Conservation (phyloP, 2,797 vertebrate species). For the Rhinoraja longicauda region DNA sequence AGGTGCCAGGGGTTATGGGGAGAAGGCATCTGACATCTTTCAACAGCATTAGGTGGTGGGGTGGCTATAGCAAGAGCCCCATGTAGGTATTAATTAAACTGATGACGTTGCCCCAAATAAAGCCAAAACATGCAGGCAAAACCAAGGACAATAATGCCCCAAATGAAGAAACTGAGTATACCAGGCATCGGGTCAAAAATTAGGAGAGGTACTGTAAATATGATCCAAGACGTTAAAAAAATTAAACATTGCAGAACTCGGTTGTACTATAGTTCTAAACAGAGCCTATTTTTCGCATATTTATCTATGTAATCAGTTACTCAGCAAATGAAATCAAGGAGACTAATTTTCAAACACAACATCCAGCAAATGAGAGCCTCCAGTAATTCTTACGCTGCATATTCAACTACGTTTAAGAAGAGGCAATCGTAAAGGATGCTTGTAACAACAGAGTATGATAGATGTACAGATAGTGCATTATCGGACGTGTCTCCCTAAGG, state of each 20-base stretch:
- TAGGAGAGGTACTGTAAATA: neutral
- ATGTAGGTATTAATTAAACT: no score
- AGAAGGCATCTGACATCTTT: no score
- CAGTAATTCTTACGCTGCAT: neutral
- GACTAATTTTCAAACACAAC: neutral
- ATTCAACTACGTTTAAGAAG: neutral
- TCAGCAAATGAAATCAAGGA: neutral
- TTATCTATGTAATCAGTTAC: neutral
- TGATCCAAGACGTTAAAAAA: neutral
- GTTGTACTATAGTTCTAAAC: neutral
- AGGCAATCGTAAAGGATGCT: neutral
- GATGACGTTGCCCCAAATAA: neutral
- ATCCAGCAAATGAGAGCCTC: neutral
- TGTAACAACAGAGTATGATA: neutral
- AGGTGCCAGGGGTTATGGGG: no score
- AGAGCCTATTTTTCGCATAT: neutral
- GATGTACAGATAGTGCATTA: constrained; percentile 13
- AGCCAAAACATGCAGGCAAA: neutral
- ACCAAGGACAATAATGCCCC: neutral
- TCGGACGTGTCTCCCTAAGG: constrained; percentile 27
- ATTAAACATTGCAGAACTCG: neutral
- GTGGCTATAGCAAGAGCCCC: no score
- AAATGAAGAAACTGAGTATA: neutral
- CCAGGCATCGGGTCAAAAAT: neutral
- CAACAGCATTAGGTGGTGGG: neutral